Percentiles rank a stretch among this genome's conserved stretches.
Conservation (phyloP, 2,888 invertebrate genomes). For the Antheraea yamamai region DNA sequence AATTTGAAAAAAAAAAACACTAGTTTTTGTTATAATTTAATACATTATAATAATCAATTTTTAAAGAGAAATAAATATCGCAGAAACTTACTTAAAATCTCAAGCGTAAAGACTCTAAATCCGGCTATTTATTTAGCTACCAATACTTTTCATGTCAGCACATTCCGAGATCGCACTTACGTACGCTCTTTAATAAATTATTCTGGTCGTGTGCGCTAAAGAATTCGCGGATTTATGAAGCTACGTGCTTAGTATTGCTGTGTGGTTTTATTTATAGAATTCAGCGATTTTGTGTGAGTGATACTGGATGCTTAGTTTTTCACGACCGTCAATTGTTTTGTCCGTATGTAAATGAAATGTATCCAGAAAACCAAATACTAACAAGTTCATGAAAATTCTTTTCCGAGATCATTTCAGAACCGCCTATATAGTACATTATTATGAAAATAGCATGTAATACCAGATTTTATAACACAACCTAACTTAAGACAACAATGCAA, state of each 20-base stretch:
- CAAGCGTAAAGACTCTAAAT: constrained; percentile 23
- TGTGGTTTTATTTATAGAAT: constrained; percentile 27
- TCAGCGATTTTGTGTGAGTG: constrained; percentile 20
- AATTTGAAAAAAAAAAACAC: too few species aligned
- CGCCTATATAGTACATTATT: too few species aligned
- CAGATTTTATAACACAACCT: background rate
- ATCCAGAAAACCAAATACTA: too few species aligned
- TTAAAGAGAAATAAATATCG: background rate
- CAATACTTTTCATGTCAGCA: constrained; percentile 34
- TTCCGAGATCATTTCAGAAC: too few species aligned
- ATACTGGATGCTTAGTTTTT: background rate
- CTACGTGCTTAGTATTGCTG: constrained; percentile 43
- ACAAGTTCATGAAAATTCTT: too few species aligned
- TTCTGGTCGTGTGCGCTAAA: constrained; percentile 47
- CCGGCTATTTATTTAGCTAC: constrained; percentile 33
- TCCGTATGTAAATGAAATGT: too few species aligned
- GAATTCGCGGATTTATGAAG: constrained; percentile 57
- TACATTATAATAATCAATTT: background rate
- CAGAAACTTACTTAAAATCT: constrained; percentile 14
- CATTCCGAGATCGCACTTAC: constrained; percentile 31
- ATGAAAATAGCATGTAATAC: background rate
- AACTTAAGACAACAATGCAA: background rate
- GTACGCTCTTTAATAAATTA: constrained; percentile 52
- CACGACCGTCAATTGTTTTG: background rate
- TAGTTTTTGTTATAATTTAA: too few species aligned